Evolutionary conservation across 2,113 vertebrate species (phyloP), one percentile per base, ranked within the genome.

Genomic region (Pao palembangensis): DNA sequence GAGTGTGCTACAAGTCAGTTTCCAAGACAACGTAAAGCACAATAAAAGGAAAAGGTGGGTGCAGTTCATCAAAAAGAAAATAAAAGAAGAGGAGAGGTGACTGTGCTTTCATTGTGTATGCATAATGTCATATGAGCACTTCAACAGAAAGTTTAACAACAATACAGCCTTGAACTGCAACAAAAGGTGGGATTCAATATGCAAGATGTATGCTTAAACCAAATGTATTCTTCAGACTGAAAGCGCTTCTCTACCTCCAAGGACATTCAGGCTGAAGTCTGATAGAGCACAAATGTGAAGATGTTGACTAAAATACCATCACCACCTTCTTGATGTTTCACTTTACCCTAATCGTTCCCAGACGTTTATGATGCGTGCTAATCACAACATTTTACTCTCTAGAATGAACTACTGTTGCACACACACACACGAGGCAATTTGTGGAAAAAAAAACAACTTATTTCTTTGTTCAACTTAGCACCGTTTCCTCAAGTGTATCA

Each of bases 111-210:
- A 16, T 18, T 47, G 47, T 50, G 2, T 53, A 20, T 50, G 16
- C 13, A 51, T 48, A 48, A 16, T 20, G 2, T 73, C 42, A 55
- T 44, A 0, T 23, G 58, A 60, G 67, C 41, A 76, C 38, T 55
- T 58, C 56, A 76, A 74, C 61, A 67, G 31, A 61, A 67, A 51
- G 50, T 76, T 58, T 17, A 8, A 41, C 12, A 19, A 8, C 44
- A 50, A 53, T 18, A 19, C 16, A 18, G n/a, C 47, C 16, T n/a
- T 19, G 18, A 55, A 61, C 54, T 53, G 52, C 17, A 2, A 31
- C 18, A 3, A 68, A 64, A 4, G 25, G 58, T 38, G 48, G 41
- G 47, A 31, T 57, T 67, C 49, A 64, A 19, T 48, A 50, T 15
- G 48, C 23, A 59, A 48, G 23, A 58, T 66, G 62, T 19, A 46